A percentile compares a stretch with the other conserved stretches of the same genome.
Evolutionary conservation across 2,888 invertebrate genomes (phyloP).

Genomic region (Oscheius sp.): DNA sequence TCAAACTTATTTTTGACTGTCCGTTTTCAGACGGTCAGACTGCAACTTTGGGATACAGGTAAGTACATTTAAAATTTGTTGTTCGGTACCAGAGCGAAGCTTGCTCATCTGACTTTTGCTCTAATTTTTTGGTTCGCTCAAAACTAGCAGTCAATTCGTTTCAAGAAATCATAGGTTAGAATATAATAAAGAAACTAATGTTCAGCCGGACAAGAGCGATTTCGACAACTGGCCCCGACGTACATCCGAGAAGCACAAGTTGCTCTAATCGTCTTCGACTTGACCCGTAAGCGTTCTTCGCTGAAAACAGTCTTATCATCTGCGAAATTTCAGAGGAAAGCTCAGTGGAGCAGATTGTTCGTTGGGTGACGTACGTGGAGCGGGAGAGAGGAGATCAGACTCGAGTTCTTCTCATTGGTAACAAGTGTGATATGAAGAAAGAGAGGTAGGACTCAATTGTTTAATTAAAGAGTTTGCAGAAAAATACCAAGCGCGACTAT

Average conservation of each 20-base stretch:
- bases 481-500: slow-evolving; percentile 32
- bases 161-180: too few species aligned
- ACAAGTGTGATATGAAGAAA: slow-evolving; percentile 47
- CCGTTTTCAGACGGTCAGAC: slow-evolving; percentile 46
- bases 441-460: slow-evolving; percentile 26
- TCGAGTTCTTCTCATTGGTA: slow-evolving; percentile 48
- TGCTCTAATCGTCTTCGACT: slow-evolving; percentile 56
- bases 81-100: too few species aligned
- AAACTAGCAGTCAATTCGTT: too few species aligned
- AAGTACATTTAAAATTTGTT: too few species aligned
- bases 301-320: not conserved
- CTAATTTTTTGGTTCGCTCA: too few species aligned
- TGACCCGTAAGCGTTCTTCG: slow-evolving; percentile 40
- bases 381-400: slow-evolving; percentile 44
- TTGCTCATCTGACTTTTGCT: too few species aligned
- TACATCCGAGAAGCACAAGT: slow-evolving; percentile 56
- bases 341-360: slow-evolving; percentile 42
- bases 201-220: slow-evolving; percentile 54
- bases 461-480: slow-evolving; percentile 14
- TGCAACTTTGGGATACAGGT: slow-evolving; percentile 58
- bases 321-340: slow-evolving; percentile 39
- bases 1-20: not conserved
- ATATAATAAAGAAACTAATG: too few species aligned
- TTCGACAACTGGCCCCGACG: slow-evolving; percentile 55
- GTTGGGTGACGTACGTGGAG: slow-evolving; percentile 52